These are phyloP conservation scores for Menura novaehollandiae DNA, from an alignment of 2,113 vertebrate genomes.

Conservation along the genomic window DNA sequence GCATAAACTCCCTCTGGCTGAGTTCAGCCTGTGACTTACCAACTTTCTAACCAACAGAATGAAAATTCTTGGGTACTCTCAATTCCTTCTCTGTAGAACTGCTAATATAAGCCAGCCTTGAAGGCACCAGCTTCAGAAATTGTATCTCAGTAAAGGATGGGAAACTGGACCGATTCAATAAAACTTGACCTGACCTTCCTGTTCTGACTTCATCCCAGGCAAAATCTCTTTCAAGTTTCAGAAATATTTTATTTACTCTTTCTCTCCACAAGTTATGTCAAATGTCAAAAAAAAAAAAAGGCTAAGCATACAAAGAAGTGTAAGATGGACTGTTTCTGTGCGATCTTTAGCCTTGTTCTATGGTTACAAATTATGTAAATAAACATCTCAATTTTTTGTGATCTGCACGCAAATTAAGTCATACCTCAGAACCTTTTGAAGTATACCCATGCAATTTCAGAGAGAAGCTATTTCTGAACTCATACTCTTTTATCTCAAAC, in stretches of 20 bases:
- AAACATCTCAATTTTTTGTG: neutral
- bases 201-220: neutral
- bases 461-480: neutral
- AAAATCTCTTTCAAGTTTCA: constrained; percentile 37
- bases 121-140: constrained; percentile 21
- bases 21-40: neutral
- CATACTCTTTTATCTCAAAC: neutral
- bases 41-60: neutral
- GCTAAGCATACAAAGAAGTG: neutral
- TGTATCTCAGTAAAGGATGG: neutral
- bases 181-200: constrained; percentile 13
- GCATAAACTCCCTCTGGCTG: neutral
- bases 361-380: neutral
- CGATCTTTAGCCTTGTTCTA: neutral
- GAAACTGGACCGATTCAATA: neutral
- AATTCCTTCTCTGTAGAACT: neutral
- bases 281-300: neutral
- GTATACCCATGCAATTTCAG: neutral
- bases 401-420: neutral
- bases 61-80: neutral
- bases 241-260: constrained; percentile 49
- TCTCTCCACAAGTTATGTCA: neutral
- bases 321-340: neutral
- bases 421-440: neutral
- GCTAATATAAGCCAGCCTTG: neutral